Percentiles rank a stretch among this genome's conserved stretches.
These are phyloP conservation scores for Gryllus bimaculatus DNA, from an alignment of 1,140 invertebrate genomes.

Conservation along the genomic window DNA sequence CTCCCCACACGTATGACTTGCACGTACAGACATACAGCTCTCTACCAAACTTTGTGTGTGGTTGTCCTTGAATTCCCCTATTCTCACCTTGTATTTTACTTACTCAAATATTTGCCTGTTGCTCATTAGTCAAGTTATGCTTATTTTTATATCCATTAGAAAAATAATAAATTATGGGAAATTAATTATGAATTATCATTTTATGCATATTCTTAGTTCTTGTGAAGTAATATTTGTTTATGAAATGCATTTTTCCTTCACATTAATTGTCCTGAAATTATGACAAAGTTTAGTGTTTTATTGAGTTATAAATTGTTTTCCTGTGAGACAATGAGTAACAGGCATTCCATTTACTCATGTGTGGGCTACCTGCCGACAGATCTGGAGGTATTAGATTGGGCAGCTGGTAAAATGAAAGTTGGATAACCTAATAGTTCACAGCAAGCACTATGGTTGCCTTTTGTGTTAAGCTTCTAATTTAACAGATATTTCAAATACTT, in stretches of 20 bases:
- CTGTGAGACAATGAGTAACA: not conserved
- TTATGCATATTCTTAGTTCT: not conserved
- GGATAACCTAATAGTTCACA: not conserved
- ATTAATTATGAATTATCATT: not conserved
- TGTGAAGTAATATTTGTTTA: not conserved
- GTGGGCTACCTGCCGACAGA: not conserved
- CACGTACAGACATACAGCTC: constrained; percentile 20
- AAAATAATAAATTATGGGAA: no score
- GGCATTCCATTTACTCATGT: not conserved
- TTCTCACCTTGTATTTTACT: constrained; percentile 6
- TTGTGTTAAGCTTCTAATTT: not conserved
- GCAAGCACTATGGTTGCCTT: not conserved
- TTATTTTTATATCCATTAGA: no score
- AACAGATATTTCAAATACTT: not conserved
- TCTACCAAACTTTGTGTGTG: constrained; percentile 17
- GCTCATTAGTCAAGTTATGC: not conserved
- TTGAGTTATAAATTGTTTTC: not conserved
- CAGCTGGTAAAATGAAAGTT: constrained; percentile 4
- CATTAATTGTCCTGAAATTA: not conserved
- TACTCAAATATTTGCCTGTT: not conserved
- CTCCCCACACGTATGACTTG: constrained; percentile 19
- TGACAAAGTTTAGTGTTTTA: not conserved
- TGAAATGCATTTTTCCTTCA: not conserved
- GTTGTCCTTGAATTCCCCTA: constrained; percentile 12
- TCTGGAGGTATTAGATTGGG: not conserved